Base-by-base conservation (phyloP, 2,797 vertebrate species). In the Momotus momota region DNA sequence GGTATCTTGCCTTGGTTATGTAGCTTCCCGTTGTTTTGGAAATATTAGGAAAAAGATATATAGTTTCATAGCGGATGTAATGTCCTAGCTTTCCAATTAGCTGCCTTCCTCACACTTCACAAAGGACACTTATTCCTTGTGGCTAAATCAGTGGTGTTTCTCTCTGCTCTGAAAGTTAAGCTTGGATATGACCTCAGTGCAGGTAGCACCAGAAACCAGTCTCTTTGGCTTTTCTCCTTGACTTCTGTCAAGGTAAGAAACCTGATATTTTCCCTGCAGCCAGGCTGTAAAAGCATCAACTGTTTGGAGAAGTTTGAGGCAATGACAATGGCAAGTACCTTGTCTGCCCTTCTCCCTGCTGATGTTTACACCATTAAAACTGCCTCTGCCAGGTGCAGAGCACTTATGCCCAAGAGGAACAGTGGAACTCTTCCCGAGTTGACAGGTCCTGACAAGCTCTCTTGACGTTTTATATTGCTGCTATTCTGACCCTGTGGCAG, bases 361-460 rank as follows among this genome's bases (percentile, higher is more conserved):
- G 35, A 12, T 43, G 29, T 9, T 78, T 38, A 67, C 26, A 26
- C 14, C 27, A 49, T 60, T 62, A 83, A 79, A 86, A 62, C 49
- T 23, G 5, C 61, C 38, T 43, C 46, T 62, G 1, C 0, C 0
- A 64, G 27, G 9, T 60, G 20, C 43, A 57, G 33, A 67, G 17
- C 19, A 7, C n/a, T 86, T 51, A 45, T 41, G 25, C 38, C 38
- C 29, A 45, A 52, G 38, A 73, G 60, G 93, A 86, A 43, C 0
- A 55, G 29, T 4, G 5, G 71, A 88, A 69, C 29, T 40, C 12
- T 64, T 73, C 40, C 45, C 14, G 31, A 27, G 55, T 0, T 66
- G 70, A 77, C 5, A 4, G 91, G 51, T 22, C 22, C 43, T 82
- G 75, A 58, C 57, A 80, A 80, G 45, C 20, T 72, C n/a, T 72